phyloP scores from a whole-genome alignment of 2,888 invertebrate species.

The Limenitis camilla region DNA sequence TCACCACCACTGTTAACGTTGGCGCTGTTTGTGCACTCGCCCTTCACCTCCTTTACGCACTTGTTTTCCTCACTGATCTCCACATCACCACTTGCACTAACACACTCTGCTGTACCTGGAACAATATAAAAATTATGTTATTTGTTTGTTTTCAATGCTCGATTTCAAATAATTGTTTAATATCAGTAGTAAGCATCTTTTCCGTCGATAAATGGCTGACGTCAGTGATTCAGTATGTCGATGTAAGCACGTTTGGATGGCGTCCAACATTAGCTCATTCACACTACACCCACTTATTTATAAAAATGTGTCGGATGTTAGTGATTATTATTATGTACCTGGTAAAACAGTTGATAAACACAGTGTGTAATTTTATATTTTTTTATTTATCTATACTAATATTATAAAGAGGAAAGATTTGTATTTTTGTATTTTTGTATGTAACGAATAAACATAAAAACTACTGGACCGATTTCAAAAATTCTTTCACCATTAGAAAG shows the following conservation, averaged over 20 bases:
- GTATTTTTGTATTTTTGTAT: too few species aligned
- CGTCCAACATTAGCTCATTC: constrained; percentile 66
- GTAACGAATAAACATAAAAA: too few species aligned
- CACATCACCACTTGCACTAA: constrained; percentile 64
- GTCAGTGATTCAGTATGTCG: constrained; percentile 38
- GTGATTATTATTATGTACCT: too few species aligned
- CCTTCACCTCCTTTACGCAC: constrained; percentile 62
- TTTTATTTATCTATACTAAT: too few species aligned
- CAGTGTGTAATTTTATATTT: too few species aligned
- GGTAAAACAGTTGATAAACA: too few species aligned
- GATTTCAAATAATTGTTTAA: background rate
- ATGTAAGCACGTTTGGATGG: constrained; percentile 53
- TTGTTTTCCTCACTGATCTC: constrained; percentile 61
- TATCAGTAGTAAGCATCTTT: constrained; percentile 18
- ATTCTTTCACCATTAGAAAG: too few species aligned
- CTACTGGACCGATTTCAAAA: too few species aligned
- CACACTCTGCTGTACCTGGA: constrained; percentile 64
- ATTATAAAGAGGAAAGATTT: too few species aligned
- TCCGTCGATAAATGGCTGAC: constrained; percentile 41
- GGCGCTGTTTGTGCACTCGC: constrained; percentile 38
- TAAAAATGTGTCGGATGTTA: constrained; percentile 43
- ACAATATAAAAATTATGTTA: constrained; percentile 34
- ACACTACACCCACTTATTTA: constrained; percentile 53
- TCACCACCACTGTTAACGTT: constrained; percentile 48
- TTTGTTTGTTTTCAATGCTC: background rate